These are phyloP conservation scores for Sogatella furcifera DNA, from an alignment of 1,140 invertebrate species.

Conservation along the genomic window DNA sequence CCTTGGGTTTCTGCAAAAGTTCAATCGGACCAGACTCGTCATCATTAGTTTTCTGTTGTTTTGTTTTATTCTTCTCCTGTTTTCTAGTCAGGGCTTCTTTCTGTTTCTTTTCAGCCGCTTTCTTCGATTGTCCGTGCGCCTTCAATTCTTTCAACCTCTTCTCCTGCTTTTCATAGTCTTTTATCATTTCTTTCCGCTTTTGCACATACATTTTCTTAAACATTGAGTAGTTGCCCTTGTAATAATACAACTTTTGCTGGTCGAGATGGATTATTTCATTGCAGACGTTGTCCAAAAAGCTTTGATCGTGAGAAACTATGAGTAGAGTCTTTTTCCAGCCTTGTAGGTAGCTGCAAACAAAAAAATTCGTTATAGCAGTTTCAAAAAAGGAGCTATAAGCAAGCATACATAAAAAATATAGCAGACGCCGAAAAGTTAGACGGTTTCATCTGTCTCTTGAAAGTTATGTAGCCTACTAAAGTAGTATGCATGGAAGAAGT, in stretches of 20 bases:
- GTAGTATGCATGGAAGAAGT: too few relatives aligned
- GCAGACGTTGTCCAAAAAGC: conserved; percentile 98
- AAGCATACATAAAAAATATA: too few relatives aligned
- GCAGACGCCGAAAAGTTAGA: too few relatives aligned
- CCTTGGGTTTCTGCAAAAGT: conserved; percentile 75
- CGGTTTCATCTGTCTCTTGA: too few relatives aligned
- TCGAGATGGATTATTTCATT: conserved; percentile 98
- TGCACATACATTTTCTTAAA: conserved; percentile 99
- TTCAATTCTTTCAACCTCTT: conserved; percentile 91
- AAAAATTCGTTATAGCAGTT: background rate
- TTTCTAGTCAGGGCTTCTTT: conserved; percentile 89
- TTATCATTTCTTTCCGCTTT: conserved; percentile 89
- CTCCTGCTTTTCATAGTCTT: conserved; percentile 98
- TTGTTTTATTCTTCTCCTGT: conserved; percentile 79
- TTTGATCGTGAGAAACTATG: conserved; percentile 98
- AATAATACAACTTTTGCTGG: conserved; percentile 88
- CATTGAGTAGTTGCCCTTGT: conserved; percentile 96
- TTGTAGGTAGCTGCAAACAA: conserved; percentile 70
- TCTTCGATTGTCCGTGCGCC: conserved; percentile 88
- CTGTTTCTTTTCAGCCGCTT: conserved; percentile 86
- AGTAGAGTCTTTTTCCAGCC: conserved; percentile 95
- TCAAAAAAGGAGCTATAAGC: too few relatives aligned
- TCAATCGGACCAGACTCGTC: conserved; percentile 56
- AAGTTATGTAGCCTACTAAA: too few relatives aligned
- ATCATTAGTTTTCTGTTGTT: conserved; percentile 72